Evolutionary conservation across 1,140 invertebrate genomes (phyloP), one percentile per base, ranked within the genome.

Genomic region (Pseudomyrmex gracilis): DNA sequence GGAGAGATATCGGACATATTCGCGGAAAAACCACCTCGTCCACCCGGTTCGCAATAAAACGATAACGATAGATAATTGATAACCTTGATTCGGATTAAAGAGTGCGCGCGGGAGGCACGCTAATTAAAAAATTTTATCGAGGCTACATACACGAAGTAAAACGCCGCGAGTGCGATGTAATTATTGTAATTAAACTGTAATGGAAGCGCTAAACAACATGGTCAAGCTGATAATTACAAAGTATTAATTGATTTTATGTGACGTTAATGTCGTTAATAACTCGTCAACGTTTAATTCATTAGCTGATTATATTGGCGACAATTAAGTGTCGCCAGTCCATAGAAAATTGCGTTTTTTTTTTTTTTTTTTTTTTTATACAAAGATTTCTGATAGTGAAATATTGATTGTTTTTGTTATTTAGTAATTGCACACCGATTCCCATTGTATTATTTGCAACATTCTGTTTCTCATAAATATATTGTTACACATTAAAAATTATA

Each of bases 111-210:
- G n/a, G 34, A n/a, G 15, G 20, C 13, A 45, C 34, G 20, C 7
- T 53, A 68, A 68, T 68, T 58, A 78, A 78, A 78, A 78, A 78
- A 20, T 57, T 76, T 58, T 57, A 78, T 78, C 51, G 51, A 43
- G 34, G 34, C 4, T 4, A 34, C 7, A 17, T 68, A 68, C 5
- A 24, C 63, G 47, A 55, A 34, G 24, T 77, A 57, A 47, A 67
- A 34, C 34, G 34, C 13, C 49, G 66, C 74, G 49, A 47, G 74
- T 55, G 34, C 24, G 64, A 55, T 68, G 20, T 78, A 68, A 78
- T 78, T 68, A 78, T 68, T 68, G 20, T 68, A 68, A 78, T 78
- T 68, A 78, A 78, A 67, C 20, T 51, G 63, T 67, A 67, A 78
- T 45, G 64, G 34, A 57, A 17, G 17, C 7, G 57, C 34, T 68